These are phyloP conservation scores for Isoperla grammatica DNA, from an alignment of 2,888 invertebrate species.

Conservation along the genomic window DNA sequence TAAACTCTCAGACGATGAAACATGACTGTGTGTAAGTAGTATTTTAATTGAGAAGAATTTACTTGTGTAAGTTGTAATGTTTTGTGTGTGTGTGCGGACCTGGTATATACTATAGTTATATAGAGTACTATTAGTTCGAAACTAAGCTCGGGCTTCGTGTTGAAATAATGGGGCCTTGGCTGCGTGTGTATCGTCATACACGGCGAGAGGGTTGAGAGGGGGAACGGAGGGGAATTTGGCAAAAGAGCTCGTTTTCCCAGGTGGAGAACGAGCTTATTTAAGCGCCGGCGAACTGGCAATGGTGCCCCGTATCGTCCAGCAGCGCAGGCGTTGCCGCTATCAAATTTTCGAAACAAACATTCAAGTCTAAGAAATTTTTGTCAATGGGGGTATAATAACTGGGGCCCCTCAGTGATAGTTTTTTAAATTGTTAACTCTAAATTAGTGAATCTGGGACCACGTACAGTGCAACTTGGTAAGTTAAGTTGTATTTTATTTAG, in stretches of 20 bases:
- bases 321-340: constrained; percentile 46
- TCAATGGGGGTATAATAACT: constrained; percentile 34
- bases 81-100: no score
- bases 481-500: constrained; percentile 9
- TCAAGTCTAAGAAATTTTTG: constrained; percentile 36
- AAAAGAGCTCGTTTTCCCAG: constrained; percentile 30
- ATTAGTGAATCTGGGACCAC: constrained; percentile 32
- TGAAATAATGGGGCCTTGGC: neutral
- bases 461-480: constrained; percentile 26
- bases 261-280: constrained; percentile 55
- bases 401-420: constrained; percentile 33
- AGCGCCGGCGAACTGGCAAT: constrained; percentile 45
- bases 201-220: neutral
- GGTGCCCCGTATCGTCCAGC: constrained; percentile 52
- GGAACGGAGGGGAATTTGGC: constrained; percentile 22
- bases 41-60: no score
- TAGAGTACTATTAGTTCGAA: neutral
- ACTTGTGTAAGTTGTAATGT: no score
- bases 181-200: neutral
- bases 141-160: neutral
- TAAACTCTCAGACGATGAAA: no score
- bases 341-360: constrained; percentile 34
- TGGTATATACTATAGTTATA: no score
- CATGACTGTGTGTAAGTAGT: no score
- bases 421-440: constrained; percentile 29